phyloP scores from a whole-genome alignment of 2,888 invertebrate species.

The Masnerella sp. region DNA sequence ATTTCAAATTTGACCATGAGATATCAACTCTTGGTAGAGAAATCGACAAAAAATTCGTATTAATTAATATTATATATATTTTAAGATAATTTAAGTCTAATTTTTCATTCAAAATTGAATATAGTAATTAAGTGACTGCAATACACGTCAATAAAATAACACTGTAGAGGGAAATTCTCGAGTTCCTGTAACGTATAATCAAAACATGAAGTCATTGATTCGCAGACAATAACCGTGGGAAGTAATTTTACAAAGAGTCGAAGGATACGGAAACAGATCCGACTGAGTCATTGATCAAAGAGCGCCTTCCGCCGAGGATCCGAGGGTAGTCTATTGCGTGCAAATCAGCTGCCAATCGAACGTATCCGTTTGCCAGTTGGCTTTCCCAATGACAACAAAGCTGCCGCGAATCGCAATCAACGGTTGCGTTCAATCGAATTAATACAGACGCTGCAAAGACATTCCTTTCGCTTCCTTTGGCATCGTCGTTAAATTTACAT shows the following conservation, averaged over 20 bases:
- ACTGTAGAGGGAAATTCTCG: too few species aligned
- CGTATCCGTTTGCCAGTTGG: slow-evolving; percentile 32
- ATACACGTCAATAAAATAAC: too few species aligned
- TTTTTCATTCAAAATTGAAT: too few species aligned
- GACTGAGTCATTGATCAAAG: slow-evolving; percentile 22
- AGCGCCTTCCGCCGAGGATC: slow-evolving; percentile 5
- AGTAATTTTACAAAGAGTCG: slow-evolving; percentile 23
- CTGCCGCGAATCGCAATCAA: slow-evolving; percentile 37
- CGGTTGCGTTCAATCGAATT: slow-evolving; percentile 51
- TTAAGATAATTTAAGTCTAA: too few species aligned
- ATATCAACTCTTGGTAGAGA: too few species aligned
- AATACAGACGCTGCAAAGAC: slow-evolving; percentile 42
- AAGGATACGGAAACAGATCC: slow-evolving; percentile 15
- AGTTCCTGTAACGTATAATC: too few species aligned
- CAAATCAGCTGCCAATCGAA: slow-evolving; percentile 38
- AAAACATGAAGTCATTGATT: slow-evolving; percentile 1
- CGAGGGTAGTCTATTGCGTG: slow-evolving; percentile 25
- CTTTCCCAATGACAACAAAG: slow-evolving; percentile 39
- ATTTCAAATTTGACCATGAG: too few species aligned
- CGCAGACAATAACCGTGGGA: slow-evolving; percentile 8
- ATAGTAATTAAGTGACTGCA: too few species aligned
- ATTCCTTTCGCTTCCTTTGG: slow-evolving; percentile 26
- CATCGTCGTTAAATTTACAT: slow-evolving; percentile 29
- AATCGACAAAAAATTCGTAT: too few species aligned
- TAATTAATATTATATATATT: too few species aligned